Evolutionary conservation across 1,140 invertebrate species (phyloP), one percentile per base, ranked within the genome.

Genomic region (Lithobius niger): DNA sequence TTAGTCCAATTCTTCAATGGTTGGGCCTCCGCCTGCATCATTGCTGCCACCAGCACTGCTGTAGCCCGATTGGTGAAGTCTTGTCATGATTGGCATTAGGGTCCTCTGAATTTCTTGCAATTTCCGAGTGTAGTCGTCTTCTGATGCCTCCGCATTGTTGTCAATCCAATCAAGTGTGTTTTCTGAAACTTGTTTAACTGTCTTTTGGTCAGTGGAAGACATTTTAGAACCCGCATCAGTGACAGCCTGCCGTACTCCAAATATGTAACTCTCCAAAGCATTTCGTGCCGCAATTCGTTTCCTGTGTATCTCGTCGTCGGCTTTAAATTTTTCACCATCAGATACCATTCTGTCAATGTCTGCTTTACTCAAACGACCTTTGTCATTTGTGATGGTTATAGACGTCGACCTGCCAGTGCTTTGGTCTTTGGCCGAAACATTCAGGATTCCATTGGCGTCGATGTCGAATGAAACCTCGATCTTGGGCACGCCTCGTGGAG

Each of bases 401-500:
- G 79, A 73, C 61, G 81, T 75, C 59, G 79, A 79, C 60, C 74
- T 79, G 27, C 78, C 78, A 48, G 79, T 80, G 44, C 78, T 78
- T 60, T 80, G 81, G 58, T 80, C 78, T 57, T 77, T 74, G 25
- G 78, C 78, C 19, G 73, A 72, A 13, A 75, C 75, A 57, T 77
- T 72, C 24, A 73, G 53, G 48, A 72, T 72, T 54, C 71, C 72
- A 58, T 74, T 73, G 24, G 69, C 71, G 60, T 72, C 71, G n/a
- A 71, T 64, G 59, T 73, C 71, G 53, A 73, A 73, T 13, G 69
- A 70, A 2, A 73, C 72, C 55, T 72, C 71, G 56, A 78, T 77
- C 60, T 79, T 75, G 2, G 77, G 77, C 13, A 78, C 74, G 59
- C 77, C 77, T 55, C 77, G 64, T 1, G 91, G 91, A 59, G 91